Evolutionary conservation across 2,888 invertebrate species (phyloP).

Genomic region (Hydrotaea cyrtoneurina): DNA sequence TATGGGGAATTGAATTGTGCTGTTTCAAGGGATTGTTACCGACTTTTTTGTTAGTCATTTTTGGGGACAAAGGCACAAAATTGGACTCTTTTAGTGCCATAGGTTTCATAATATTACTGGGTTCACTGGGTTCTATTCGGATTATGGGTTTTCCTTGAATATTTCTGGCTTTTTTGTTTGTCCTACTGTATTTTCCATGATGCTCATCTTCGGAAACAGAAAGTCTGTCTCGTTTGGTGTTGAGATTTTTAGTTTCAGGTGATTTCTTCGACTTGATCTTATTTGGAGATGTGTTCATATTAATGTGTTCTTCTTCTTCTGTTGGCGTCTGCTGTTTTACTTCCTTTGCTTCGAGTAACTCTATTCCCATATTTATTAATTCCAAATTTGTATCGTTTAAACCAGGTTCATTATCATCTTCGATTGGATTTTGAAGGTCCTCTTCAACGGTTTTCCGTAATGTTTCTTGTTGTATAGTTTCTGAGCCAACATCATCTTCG

Average conservation of each 20-base stretch:
- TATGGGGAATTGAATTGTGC: not conserved
- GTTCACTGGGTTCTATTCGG: not conserved
- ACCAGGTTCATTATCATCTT: too few relatives aligned
- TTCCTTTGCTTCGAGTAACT: not conserved
- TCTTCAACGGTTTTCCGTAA: too few relatives aligned
- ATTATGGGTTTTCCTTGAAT: not conserved
- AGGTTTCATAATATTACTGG: not conserved
- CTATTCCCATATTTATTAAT: too few relatives aligned
- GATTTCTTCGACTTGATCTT: not conserved
- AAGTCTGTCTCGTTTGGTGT: too few relatives aligned
- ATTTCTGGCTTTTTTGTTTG: conserved; percentile 39
- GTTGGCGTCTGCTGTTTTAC: not conserved
- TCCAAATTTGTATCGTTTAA: too few relatives aligned
- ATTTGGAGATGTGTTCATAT: not conserved
- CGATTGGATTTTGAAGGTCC: too few relatives aligned
- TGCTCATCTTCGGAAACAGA: not conserved
- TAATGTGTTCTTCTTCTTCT: not conserved
- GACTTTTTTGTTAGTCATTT: not conserved
- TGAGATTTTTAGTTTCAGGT: not conserved
- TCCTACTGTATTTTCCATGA: conserved; percentile 20
- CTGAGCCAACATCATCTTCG: conserved; percentile 28
- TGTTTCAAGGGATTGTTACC: too few relatives aligned
- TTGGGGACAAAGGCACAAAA: not conserved
- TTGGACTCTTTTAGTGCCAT: not conserved
- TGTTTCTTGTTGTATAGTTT: conserved; percentile 22